phyloP scores from a whole-genome alignment of 2,797 vertebrate genomes.

The Botia kubotai region DNA sequence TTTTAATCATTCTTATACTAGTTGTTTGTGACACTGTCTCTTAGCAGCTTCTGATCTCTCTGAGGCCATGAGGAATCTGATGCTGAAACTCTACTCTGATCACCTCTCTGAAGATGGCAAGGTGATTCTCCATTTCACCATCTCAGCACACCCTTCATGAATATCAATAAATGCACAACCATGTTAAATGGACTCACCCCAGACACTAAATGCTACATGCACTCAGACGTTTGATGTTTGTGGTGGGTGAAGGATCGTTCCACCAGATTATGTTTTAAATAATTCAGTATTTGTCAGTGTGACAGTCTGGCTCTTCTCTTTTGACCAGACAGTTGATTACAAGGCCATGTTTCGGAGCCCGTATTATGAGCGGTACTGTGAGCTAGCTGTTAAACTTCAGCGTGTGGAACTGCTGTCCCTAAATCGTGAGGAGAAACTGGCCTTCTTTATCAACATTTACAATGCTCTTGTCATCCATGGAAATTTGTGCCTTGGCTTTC shows the following conservation, averaged over 20 bases:
- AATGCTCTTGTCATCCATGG: conserved; percentile 84
- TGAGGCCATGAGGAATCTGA: conserved; percentile 76
- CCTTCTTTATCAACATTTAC: conserved; percentile 86
- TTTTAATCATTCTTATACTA: conserved; percentile 32
- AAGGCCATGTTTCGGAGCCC: conserved; percentile 75
- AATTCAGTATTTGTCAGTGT: conserved; percentile 12
- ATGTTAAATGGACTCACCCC: conserved; percentile 32
- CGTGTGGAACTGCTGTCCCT: conserved; percentile 76
- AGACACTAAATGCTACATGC: not conserved
- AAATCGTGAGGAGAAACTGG: conserved; percentile 81
- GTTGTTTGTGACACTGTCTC: conserved; percentile 37
- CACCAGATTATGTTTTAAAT: conserved; percentile 9
- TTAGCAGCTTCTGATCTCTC: conserved; percentile 76
- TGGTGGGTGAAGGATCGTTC: not conserved
- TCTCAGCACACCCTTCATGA: conserved; percentile 11
- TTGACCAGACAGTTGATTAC: conserved; percentile 79
- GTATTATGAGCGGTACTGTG: conserved; percentile 76
- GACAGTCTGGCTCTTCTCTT: conserved; percentile 22
- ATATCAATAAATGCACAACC: conserved; percentile 2
- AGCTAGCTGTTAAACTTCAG: conserved; percentile 81
- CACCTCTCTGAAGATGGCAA: conserved; percentile 83
- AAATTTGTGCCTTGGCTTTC: conserved; percentile 75
- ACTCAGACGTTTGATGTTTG: conserved; percentile 3
- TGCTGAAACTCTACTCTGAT: conserved; percentile 80
- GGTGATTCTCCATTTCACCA: conserved; percentile 66